Evolutionary conservation across 2,888 invertebrate genomes (phyloP).

Genomic region (Galeopsomyia nigrocyanea): DNA sequence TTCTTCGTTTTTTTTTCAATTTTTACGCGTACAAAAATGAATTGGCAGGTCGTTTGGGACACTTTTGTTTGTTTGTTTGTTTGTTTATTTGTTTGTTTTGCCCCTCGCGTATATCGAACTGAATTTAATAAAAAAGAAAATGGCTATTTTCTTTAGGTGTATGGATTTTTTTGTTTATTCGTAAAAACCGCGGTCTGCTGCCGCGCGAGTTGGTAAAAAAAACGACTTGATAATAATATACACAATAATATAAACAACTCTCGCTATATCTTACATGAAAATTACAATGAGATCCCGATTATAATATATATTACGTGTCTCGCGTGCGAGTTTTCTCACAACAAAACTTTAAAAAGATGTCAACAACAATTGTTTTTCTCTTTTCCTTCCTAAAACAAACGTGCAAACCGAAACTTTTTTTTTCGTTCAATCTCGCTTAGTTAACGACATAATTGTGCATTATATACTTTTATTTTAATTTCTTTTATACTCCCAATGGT

Average conservation of each 20-base stretch:
- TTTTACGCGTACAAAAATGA: no score
- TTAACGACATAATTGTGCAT: constrained; percentile 24
- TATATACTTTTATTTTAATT: constrained; percentile 22
- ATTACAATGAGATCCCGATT: constrained; percentile 37
- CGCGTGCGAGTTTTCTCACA: constrained; percentile 10
- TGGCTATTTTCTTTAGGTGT: no score
- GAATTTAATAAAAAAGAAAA: no score
- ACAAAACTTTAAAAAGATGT: constrained; percentile 30
- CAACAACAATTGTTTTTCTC: not conserved
- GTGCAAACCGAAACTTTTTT: constrained; percentile 12
- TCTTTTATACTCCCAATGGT: constrained; percentile 31
- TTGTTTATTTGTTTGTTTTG: no score
- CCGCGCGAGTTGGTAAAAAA: no score
- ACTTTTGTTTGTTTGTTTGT: no score
- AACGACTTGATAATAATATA: constrained; percentile 15
- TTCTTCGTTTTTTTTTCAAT: no score
- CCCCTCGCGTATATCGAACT: no score
- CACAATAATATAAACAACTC: constrained; percentile 16
- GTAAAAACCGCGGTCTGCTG: no score
- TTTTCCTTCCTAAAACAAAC: constrained; percentile 14
- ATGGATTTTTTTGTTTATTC: no score
- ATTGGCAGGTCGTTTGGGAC: no score
- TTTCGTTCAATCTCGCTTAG: not conserved
- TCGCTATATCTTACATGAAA: constrained; percentile 41
- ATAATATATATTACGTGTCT: constrained; percentile 18